These are phyloP conservation scores for Syritta pipiens DNA, from an alignment of 2,888 invertebrate genomes.

Conservation along the genomic window DNA sequence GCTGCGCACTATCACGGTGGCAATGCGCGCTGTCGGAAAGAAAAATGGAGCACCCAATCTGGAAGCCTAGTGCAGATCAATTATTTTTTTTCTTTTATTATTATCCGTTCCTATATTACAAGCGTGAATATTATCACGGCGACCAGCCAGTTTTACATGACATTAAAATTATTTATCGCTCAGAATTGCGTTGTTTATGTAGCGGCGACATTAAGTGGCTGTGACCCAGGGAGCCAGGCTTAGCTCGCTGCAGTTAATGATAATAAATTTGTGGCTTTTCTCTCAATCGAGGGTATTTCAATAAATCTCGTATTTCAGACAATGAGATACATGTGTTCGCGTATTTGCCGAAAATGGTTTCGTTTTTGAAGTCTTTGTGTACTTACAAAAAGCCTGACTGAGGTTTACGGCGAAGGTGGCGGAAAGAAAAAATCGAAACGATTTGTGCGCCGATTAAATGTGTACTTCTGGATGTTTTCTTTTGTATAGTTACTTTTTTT, in stretches of 20 bases:
- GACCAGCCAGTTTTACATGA: constrained; percentile 51
- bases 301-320: constrained; percentile 28
- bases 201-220: constrained; percentile 53
- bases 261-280: constrained; percentile 32
- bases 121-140: constrained; percentile 64
- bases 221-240: constrained; percentile 31
- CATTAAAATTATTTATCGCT: constrained; percentile 63
- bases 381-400: not conserved
- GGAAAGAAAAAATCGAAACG: not conserved
- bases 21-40: constrained; percentile 57
- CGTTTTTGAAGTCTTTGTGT: not conserved
- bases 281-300: not conserved
- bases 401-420: not conserved
- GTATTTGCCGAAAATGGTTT: not conserved
- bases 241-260: constrained; percentile 1
- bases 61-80: constrained; percentile 33
- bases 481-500: not conserved
- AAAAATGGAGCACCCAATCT: constrained; percentile 60
- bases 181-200: constrained; percentile 56
- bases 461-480: constrained; percentile 18
- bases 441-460: constrained; percentile 12
- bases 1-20: constrained; percentile 57
- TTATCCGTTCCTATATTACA: constrained; percentile 36
- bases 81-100: constrained; percentile 8
- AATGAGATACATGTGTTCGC: constrained; percentile 19